These are phyloP conservation scores for Liodrosophila aerea DNA, from an alignment of 2,888 invertebrate species.

Conservation along the genomic window DNA sequence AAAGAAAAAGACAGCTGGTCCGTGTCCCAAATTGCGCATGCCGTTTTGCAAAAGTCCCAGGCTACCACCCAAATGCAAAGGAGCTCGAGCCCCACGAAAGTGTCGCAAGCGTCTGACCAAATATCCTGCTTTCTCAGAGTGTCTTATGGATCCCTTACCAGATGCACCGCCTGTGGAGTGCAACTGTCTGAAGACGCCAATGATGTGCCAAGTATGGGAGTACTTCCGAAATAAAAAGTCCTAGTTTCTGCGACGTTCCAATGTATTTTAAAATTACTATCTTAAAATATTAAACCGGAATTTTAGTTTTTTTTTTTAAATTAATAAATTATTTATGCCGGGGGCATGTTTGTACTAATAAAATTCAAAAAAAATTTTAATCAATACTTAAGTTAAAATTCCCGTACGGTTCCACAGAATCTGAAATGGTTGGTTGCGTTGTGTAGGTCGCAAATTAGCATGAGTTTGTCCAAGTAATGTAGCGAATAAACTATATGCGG, in stretches of 20 bases:
- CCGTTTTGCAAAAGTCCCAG: conserved; percentile 33
- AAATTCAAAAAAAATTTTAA: no score
- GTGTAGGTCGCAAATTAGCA: no score
- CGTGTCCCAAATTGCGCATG: conserved; percentile 21
- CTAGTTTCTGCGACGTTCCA: conserved; percentile 12
- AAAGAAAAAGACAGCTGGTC: accelerated
- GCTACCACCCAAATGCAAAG: conserved; percentile 15
- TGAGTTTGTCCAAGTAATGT: no score
- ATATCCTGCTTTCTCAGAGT: conserved; percentile 64
- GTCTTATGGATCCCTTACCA: conserved; percentile 44
- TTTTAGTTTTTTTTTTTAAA: no score
- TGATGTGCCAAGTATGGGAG: conserved; percentile 63
- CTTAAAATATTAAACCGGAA: no score
- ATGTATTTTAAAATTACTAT: background rate
- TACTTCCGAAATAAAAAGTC: conserved; percentile 59
- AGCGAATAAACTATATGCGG: no score
- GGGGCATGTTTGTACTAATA: no score
- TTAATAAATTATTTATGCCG: no score
- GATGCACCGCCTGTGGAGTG: conserved; percentile 46
- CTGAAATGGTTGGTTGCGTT: no score
- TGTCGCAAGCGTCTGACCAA: conserved; percentile 53
- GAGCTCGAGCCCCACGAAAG: background rate
- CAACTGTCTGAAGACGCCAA: conserved; percentile 47
- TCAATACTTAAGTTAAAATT: no score
- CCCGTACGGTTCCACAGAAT: no score